A percentile compares a stretch with the other conserved stretches of the same genome.
Conservation (phyloP, 2,113 vertebrate genomes). For the Perccottus glenii region DNA sequence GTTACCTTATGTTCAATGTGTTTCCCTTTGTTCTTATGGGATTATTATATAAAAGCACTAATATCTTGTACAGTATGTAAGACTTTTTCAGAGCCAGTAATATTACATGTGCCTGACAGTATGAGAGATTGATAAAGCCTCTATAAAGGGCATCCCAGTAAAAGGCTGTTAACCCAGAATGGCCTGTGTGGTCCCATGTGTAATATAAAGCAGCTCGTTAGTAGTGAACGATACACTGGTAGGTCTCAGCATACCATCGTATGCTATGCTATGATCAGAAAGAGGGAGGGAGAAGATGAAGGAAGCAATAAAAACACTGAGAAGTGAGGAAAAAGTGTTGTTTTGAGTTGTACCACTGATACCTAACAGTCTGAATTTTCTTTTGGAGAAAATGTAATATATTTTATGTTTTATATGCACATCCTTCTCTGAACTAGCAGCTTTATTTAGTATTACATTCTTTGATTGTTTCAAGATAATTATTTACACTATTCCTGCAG, state of each 20-base stretch:
- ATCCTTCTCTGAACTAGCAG: background rate
- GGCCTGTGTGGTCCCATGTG: slow-evolving; percentile 70
- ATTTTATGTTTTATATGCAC: no score
- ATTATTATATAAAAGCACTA: slow-evolving; percentile 37
- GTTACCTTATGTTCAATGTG: background rate
- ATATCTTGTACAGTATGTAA: slow-evolving; percentile 43
- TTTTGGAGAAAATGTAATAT: no score
- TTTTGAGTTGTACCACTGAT: background rate
- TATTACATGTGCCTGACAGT: slow-evolving; percentile 56
- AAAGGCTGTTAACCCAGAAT: slow-evolving; percentile 77
- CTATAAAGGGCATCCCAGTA: slow-evolving; percentile 75
- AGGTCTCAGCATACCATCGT: slow-evolving; percentile 55
- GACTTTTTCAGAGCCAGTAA: slow-evolving; percentile 53
- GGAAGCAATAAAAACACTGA: slow-evolving; percentile 50
- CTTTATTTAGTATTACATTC: background rate
- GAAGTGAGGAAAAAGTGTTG: slow-evolving; percentile 9
- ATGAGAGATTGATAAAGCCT: slow-evolving; percentile 77
- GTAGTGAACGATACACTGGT: slow-evolving; percentile 76
- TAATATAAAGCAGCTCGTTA: slow-evolving; percentile 78
- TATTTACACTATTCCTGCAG: slow-evolving; percentile 10
- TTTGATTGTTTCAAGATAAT: slow-evolving; percentile 14
- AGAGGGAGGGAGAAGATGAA: slow-evolving; percentile 37
- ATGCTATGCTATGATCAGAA: slow-evolving; percentile 41
- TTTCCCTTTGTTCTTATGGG: slow-evolving; percentile 26
- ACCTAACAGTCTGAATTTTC: no score